phyloP scores from a whole-genome alignment of 2,113 vertebrate genomes.

The Aspiorhynchus laticeps region DNA sequence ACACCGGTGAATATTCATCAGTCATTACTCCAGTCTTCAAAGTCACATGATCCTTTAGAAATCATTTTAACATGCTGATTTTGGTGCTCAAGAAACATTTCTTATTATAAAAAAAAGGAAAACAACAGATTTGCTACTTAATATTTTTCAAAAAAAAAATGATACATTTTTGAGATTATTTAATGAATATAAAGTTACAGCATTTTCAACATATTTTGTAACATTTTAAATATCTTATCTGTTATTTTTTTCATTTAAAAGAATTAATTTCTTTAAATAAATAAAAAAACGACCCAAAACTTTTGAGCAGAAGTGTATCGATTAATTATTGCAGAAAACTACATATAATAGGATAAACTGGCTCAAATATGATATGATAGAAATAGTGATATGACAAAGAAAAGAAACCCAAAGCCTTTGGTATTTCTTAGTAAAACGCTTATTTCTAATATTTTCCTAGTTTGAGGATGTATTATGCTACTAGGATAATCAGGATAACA shows the following conservation, averaged over 20 bases:
- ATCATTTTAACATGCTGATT: background rate
- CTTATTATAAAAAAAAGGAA: too few relatives aligned
- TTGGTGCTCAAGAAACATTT: too few relatives aligned
- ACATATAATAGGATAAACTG: background rate
- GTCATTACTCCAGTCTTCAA: too few relatives aligned
- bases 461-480: constrained; percentile 1
- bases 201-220: background rate
- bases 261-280: background rate
- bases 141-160: background rate
- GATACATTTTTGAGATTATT: background rate
- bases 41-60: too few relatives aligned
- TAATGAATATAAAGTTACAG: background rate
- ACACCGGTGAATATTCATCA: background rate
- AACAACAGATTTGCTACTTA: too few relatives aligned
- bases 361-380: background rate
- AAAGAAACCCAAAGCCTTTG: background rate
- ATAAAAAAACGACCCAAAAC: background rate
- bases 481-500: constrained; percentile 26
- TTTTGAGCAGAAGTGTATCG: background rate
- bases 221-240: background rate
- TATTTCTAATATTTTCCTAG: background rate
- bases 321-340: background rate
- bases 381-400: too few relatives aligned
- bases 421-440: background rate
- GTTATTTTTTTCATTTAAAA: background rate